Evolutionary conservation across 2,888 invertebrate genomes (phyloP).

Genomic region (Lucinisca nassula): DNA sequence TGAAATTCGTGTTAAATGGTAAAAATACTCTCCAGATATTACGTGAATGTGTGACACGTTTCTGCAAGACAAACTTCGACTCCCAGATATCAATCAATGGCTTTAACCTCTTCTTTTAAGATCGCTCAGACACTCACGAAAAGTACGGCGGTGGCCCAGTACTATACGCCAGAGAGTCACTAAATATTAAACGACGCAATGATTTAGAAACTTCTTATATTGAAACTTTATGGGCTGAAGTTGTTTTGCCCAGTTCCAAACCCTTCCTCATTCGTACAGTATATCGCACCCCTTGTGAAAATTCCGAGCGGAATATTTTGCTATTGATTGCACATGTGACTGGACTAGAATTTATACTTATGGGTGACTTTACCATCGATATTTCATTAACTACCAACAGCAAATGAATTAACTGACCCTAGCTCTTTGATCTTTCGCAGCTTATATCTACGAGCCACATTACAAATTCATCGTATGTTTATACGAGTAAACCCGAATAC

Average conservation of each 20-base stretch:
- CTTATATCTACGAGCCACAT: neutral
- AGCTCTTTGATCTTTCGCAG: neutral
- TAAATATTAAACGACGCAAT: neutral
- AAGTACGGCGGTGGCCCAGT: neutral
- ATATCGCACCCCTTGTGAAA: neutral
- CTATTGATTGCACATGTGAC: neutral
- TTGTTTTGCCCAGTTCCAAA: neutral
- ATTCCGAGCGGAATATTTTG: neutral
- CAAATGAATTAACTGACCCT: neutral
- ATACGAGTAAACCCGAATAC: neutral
- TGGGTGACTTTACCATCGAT: constrained; percentile 9
- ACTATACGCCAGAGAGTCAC: neutral
- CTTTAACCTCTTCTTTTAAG: neutral
- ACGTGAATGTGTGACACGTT: neutral
- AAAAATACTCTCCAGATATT: neutral
- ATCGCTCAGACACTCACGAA: neutral
- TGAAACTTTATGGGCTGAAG: neutral
- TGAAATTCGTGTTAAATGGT: neutral
- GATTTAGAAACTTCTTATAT: neutral
- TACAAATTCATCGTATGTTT: too few species aligned
- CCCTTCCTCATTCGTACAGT: neutral
- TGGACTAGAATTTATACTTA: neutral
- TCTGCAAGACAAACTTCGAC: neutral
- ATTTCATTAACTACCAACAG: neutral
- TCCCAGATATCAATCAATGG: neutral